Base-by-base conservation (phyloP, 2,797 vertebrate genomes). In the Bradypus variegatus region DNA sequence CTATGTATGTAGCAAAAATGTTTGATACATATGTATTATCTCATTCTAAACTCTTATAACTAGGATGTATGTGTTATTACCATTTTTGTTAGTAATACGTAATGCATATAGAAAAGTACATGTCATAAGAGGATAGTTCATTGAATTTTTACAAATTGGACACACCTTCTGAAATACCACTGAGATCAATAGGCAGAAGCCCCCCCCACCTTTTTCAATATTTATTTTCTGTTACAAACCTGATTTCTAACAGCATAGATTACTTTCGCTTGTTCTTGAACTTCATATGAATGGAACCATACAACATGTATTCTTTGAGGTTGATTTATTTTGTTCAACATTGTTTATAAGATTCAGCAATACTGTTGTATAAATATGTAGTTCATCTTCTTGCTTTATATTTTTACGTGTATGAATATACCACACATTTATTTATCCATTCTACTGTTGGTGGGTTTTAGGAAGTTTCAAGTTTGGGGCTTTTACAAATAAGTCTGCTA, bases 81-180 rank as follows among this genome's bases (percentile, higher is more conserved):
- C 6, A 25, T 62, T 88, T 62, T 36, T 16, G 73, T 80, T 69
- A 79, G 41, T 73, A 36, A 69, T 48, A 5, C 73, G 18, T 87
- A 78, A 90, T 89, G 33, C 25, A 70, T 93, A 53, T 48, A 41
- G 29, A n/a, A 65, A 80, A 90, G 38, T 65, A 50, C 27, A 72
- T 69, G 27, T 83, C 27, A 29, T 73, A 77, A 67, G n/a, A 82
- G 27, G 45, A 55, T 53, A 67, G 21, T 33, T 93, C 38, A 38
- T n/a, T 85, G 16, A 65, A 48, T 76, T 93, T 93, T 84, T 91
- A 64, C 69, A 75, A 89, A 31, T 93, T 84, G 36, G n/a, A 85
- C 27, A 89, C 13, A 45, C 8, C n/a, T 94, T 25, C 75, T 69
- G 79, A 92, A 89, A 78, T 83, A 67, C 38, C 82, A 88, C 29